Evolutionary conservation across 2,888 invertebrate genomes (phyloP).

Genomic region (Andrena marginata): DNA sequence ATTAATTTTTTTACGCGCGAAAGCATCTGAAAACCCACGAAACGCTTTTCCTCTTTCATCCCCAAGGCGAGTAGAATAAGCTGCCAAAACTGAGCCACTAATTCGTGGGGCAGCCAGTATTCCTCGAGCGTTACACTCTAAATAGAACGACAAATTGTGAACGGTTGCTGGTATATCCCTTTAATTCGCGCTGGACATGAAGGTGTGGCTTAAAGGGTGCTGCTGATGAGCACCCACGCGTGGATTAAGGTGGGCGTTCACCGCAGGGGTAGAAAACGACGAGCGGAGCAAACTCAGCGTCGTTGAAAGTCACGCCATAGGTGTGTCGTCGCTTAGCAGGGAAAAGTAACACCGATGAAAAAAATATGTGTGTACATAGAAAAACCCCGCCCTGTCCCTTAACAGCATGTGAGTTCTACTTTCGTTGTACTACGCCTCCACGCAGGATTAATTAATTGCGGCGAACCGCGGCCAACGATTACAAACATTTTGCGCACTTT

Average conservation of each 20-base stretch:
- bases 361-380: background rate
- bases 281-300: slow-evolving; percentile 34
- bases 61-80: background rate
- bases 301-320: slow-evolving; percentile 54
- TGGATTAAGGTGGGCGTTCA: slow-evolving; percentile 53
- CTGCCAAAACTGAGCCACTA: background rate
- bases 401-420: background rate
- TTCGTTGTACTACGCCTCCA: background rate
- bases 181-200: slow-evolving; percentile 50
- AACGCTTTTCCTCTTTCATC: background rate
- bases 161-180: slow-evolving; percentile 29
- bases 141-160: slow-evolving; percentile 12
- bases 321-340: slow-evolving; percentile 50
- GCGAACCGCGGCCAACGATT: slow-evolving; percentile 17
- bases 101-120: background rate
- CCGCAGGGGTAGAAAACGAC: slow-evolving; percentile 35
- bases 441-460: slow-evolving; percentile 51
- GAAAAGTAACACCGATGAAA: slow-evolving; percentile 24
- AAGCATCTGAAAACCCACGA: background rate
- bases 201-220: slow-evolving; percentile 54
- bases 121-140: background rate
- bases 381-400: slow-evolving; percentile 1
- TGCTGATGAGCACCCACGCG: slow-evolving; percentile 31
- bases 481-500: slow-evolving; percentile 8
- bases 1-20: background rate